These are phyloP conservation scores for Maniola jurtina DNA, from an alignment of 1,140 invertebrate genomes.

Conservation along the genomic window DNA sequence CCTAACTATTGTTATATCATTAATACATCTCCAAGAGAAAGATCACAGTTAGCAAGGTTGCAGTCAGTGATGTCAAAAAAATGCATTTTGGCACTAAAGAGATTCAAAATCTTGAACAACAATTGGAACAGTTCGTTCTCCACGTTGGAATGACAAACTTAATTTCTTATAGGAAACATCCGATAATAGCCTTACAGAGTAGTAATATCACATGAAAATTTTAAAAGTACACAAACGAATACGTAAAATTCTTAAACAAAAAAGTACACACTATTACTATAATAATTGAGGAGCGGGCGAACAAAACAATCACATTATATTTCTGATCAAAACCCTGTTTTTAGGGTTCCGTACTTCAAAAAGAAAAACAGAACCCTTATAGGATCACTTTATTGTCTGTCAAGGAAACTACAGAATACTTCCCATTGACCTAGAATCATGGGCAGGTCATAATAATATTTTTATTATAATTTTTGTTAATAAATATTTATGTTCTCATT, in stretches of 20 bases:
- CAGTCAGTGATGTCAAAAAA: conserved; percentile 51
- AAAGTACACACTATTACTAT: conserved; percentile 68
- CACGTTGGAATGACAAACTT: conserved; percentile 52
- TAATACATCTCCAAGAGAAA: conserved; percentile 51
- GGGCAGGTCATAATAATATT: too few relatives aligned
- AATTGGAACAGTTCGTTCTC: conserved; percentile 16
- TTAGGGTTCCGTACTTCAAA: too few relatives aligned
- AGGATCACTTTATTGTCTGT: too few relatives aligned
- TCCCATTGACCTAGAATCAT: too few relatives aligned
- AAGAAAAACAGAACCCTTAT: too few relatives aligned
- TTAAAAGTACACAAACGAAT: conserved; percentile 67
- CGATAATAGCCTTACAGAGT: conserved; percentile 61
- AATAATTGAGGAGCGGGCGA: background rate
- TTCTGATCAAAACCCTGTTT: too few relatives aligned
- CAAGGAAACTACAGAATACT: too few relatives aligned
- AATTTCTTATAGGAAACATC: conserved; percentile 54
- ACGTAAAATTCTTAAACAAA: conserved; percentile 70
- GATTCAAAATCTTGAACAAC: conserved; percentile 44
- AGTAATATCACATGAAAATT: conserved; percentile 74
- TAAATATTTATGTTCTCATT: too few relatives aligned
- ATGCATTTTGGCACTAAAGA: conserved; percentile 72
- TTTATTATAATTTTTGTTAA: too few relatives aligned
- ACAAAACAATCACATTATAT: too few relatives aligned
- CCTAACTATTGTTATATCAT: conserved; percentile 52
- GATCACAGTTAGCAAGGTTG: conserved; percentile 61